Evolutionary conservation across 2,888 invertebrate species (phyloP), one percentile per base, ranked within the genome.

Genomic region (Mesorhabditis spiculigera): DNA sequence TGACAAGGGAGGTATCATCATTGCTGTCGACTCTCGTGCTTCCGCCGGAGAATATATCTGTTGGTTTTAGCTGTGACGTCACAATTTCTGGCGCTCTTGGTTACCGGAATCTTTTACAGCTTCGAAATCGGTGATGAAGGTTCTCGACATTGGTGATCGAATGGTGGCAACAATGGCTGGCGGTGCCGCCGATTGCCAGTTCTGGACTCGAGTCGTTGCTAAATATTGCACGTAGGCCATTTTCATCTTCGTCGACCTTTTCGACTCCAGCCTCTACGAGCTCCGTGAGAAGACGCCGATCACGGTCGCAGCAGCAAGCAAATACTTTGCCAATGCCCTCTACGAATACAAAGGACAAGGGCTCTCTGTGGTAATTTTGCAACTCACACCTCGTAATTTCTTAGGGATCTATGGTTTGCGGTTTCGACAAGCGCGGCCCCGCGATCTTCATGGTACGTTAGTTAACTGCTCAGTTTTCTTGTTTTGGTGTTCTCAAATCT

Each of bases 331-430:
- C 3, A 98, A 98, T 86, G 95, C 97, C 91, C 92, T 97, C 8
- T 97, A 96, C 87, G 93, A 93, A 86, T 98, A 97, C 88, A 96
- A 96, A 87, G 95, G 95, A 75, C 95, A 95, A 93, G 97, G 94
- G 0, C 88, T 95, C 4, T 93, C 92, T 71, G 93, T 95, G 90
- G 89, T 88, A 78, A 78, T 76, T 68, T 61, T 62, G 41, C 63
- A 13, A 13, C 6, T 41, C 10, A 44, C 10, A 16, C 28, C 16
- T 16, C 16, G n/a, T 43, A 63, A 63, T 62, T 41, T 71, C 79
- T 70, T 58, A 85, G 86, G 95, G 95, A n/a, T 93, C 95, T 91
- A 95, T 95, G 95, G 90, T 96, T 72, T 93, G 93, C 75, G 96
- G 95, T 0, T 93, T 92, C 89, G 95, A 96, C 87, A 95, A 95